Percentiles rank a stretch among this genome's conserved stretches.
Conservation (phyloP, 2,888 invertebrate species). For the Marronus borbonicus region DNA sequence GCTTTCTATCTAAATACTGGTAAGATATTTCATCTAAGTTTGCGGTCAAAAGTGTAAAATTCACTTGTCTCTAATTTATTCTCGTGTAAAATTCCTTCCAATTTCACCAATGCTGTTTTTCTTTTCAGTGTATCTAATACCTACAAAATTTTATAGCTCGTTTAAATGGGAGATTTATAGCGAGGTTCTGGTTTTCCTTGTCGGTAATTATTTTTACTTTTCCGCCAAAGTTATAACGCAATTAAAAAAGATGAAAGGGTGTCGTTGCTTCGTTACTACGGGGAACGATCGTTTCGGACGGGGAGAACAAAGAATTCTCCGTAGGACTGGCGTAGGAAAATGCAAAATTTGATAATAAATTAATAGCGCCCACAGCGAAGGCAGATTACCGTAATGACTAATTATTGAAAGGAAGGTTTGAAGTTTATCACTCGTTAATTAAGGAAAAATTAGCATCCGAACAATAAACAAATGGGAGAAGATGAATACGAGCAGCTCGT, state of each 20-base stretch:
- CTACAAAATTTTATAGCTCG: background rate
- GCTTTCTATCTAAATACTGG: too few relatives aligned
- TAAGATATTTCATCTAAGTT: too few relatives aligned
- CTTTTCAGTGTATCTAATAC: too few relatives aligned
- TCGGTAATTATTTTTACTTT: constrained; percentile 36
- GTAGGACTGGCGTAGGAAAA: constrained; percentile 7
- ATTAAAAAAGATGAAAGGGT: constrained; percentile 23
- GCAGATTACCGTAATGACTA: constrained; percentile 1
- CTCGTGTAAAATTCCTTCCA: too few relatives aligned
- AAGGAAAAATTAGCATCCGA: constrained; percentile 9
- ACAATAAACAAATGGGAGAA: background rate
- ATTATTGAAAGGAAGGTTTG: background rate
- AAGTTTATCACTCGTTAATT: background rate
- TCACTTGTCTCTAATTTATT: too few relatives aligned
- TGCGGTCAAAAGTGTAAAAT: too few relatives aligned
- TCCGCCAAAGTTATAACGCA: constrained; percentile 31
- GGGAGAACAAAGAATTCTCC: background rate
- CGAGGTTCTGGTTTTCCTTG: constrained; percentile 16
- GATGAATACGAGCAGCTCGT: too few relatives aligned
- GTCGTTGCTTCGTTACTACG: background rate
- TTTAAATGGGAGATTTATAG: constrained; percentile 9
- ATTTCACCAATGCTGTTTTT: too few relatives aligned
- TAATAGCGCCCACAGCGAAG: background rate
- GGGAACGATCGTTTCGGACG: background rate
- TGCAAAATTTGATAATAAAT: constrained; percentile 43